A percentile compares a stretch with the other conserved stretches of the same genome.
Conservation (phyloP, 2,113 vertebrate species). For the Rhizomys pruinosus region DNA sequence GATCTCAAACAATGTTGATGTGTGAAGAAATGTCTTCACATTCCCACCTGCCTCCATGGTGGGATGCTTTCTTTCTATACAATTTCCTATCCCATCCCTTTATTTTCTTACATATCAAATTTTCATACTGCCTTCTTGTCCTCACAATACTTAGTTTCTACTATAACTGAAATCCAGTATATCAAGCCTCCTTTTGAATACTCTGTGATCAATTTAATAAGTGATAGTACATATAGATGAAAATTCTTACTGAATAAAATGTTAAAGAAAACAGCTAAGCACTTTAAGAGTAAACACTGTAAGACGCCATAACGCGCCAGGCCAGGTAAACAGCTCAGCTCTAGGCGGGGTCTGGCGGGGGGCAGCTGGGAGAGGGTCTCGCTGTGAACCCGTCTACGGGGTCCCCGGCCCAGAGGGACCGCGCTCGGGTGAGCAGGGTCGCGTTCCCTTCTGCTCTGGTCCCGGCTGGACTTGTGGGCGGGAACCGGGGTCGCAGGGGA, state of each 20-base stretch:
- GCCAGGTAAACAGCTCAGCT: no score
- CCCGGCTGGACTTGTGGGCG: no score
- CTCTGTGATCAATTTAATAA: conserved; percentile 22
- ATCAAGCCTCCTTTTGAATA: conserved; percentile 20
- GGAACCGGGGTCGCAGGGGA: no score
- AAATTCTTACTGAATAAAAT: conserved; percentile 41
- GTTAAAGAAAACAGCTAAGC: background rate
- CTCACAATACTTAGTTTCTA: background rate
- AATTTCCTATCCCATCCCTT: conserved; percentile 7
- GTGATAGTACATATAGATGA: background rate
- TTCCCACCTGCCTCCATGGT: background rate
- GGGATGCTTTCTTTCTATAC: background rate
- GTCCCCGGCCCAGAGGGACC: no score
- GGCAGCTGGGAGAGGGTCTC: no score
- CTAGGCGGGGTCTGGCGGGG: no score
- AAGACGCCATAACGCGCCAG: no score
- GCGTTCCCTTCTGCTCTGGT: no score
- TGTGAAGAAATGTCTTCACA: background rate
- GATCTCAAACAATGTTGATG: background rate
- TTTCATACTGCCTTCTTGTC: conserved; percentile 1
- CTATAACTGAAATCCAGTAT: conserved; percentile 48
- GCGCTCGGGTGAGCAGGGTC: no score
- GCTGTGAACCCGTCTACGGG: no score
- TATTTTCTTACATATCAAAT: conserved; percentile 39
- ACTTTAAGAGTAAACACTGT: background rate